Evolutionary conservation across 2,113 vertebrate species (phyloP).

Genomic region (Petrocephalus zakoni): DNA sequence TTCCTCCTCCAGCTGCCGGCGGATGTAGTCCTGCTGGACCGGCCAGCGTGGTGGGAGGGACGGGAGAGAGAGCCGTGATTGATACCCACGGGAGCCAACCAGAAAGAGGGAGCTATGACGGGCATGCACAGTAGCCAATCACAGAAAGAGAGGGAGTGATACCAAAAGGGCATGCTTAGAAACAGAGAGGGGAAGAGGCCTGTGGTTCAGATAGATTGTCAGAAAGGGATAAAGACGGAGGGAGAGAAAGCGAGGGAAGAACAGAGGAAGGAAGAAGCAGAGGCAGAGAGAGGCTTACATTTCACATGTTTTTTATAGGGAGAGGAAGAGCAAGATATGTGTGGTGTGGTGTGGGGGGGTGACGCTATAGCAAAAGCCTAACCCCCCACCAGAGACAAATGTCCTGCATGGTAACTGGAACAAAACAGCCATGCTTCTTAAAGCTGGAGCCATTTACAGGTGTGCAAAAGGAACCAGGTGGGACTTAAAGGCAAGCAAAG

Average conservation of each 20-base stretch:
- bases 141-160: constrained; percentile 29
- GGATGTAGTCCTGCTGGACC: constrained; percentile 89
- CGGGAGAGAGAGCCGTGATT: constrained; percentile 37
- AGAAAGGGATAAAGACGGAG: constrained; percentile 40
- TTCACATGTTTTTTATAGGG: neutral
- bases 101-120: constrained; percentile 30
- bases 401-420: neutral
- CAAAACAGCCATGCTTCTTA: neutral
- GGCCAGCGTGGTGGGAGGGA: constrained; percentile 49
- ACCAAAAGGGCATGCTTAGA: neutral
- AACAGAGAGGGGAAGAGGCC: constrained; percentile 37
- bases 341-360: neutral
- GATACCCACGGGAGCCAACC: neutral
- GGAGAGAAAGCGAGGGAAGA: neutral
- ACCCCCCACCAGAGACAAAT: constrained; percentile 11
- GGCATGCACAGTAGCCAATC: neutral
- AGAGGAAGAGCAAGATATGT: neutral
- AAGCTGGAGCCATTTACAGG: constrained; percentile 7
- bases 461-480: constrained; percentile 19
- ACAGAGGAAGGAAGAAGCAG: neutral
- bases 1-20: constrained; percentile 98
- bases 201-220: constrained; percentile 13
- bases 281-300: neutral
- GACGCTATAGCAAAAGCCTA: neutral
- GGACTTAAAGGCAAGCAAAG: constrained; percentile 31